Evolutionary conservation across 2,113 vertebrate genomes (phyloP), one percentile per base, ranked within the genome.

Genomic region (Chloebia gouldiae): DNA sequence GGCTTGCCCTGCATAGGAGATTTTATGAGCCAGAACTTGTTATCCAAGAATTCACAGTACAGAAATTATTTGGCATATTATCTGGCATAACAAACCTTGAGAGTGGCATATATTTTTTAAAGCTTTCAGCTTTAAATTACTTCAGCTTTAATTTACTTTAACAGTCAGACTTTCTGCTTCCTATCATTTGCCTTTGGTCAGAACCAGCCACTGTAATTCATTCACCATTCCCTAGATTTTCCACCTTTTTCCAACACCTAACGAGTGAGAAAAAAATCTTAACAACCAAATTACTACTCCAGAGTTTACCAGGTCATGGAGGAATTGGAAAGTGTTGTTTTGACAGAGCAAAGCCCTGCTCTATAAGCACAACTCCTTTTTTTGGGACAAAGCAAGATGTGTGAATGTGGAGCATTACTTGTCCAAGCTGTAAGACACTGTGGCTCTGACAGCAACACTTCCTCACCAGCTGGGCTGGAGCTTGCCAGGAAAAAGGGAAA

Each of bases 341-440:
- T 21, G 37, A 42, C 25, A 64, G 19, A n/a, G 53, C 23, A 15
- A 86, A 89, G 49, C 31, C 22, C 22, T 49, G 54, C 42, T 73
- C 39, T 42, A 1, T 12, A 42, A 50, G 33, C 24, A 53, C 35
- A 87, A 18, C 6, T 15, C 22, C 5, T 27, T 11, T 44, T 70
- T 66, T 2, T 5, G 56, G 37, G 72, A 63, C 42, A 71, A 37
- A 63, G 19, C 19, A 45, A 51, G 39, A 1, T 5, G 60, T 12
- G 8, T 28, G 28, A 35, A 6, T 20, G 7, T 0, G 5, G 35
- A 79, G 30, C 15, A 17, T 4, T 17, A 4, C 9, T 54, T 19
- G 11, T 18, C 14, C n/a, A 8, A 27, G 40, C 9, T 31, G 25
- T 0, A 1, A 3, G 7, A 12, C 22, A 57, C 16, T 33, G 69